phyloP scores from a whole-genome alignment of 2,113 vertebrate genomes.

The Pseudorasbora parva region DNA sequence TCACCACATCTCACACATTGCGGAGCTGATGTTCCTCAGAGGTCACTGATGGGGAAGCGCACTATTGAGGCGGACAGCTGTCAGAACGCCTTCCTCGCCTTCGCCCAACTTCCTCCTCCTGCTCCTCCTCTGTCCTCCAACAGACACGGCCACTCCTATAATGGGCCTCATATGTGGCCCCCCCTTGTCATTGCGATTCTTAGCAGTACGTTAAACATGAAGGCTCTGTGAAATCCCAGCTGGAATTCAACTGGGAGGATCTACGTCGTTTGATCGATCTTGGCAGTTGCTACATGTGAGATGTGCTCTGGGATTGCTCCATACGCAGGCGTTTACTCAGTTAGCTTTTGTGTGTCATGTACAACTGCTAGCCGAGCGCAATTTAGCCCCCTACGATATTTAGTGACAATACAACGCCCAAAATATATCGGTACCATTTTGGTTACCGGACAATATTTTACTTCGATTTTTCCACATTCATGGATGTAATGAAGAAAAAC shows the following conservation, averaged over 20 bases:
- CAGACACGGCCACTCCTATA: constrained; percentile 34
- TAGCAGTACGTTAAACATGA: background rate
- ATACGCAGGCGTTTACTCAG: background rate
- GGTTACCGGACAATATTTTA: background rate
- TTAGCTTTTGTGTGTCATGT: background rate
- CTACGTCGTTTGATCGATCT: background rate
- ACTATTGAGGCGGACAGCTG: constrained; percentile 67
- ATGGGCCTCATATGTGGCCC: constrained; percentile 3
- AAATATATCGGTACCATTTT: background rate
- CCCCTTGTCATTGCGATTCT: constrained; percentile 28
- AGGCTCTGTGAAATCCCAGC: constrained; percentile 19
- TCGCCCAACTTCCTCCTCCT: constrained; percentile 66
- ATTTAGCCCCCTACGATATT: background rate
- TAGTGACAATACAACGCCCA: background rate
- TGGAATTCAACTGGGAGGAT: constrained; percentile 15
- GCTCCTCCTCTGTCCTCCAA: constrained; percentile 42
- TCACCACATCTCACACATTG: constrained; percentile 59
- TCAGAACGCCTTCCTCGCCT: constrained; percentile 66
- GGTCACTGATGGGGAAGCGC: constrained; percentile 47
- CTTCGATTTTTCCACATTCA: background rate
- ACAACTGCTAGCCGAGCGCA: background rate
- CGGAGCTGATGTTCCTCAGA: constrained; percentile 37
- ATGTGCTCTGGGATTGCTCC: background rate
- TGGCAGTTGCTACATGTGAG: background rate
- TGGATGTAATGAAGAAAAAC: background rate